Percentiles rank a stretch among this genome's conserved stretches.
These are phyloP conservation scores for Pteronotus mesoamericanus DNA, from an alignment of 2,797 vertebrate species.

Conservation along the genomic window DNA sequence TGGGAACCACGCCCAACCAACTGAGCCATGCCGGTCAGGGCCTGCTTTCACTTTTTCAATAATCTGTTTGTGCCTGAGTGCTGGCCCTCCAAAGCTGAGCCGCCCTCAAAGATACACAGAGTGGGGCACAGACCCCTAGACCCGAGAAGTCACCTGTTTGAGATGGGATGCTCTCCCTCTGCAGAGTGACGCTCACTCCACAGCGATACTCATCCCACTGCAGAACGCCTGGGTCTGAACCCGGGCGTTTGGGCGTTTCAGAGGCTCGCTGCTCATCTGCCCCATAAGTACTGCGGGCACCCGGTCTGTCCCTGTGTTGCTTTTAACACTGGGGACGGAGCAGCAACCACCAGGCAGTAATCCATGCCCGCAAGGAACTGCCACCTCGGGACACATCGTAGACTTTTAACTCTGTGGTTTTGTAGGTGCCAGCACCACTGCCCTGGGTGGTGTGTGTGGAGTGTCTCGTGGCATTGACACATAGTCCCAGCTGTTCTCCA, in stretches of 20 bases:
- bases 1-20: too few relatives aligned
- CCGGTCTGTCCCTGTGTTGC: too few relatives aligned
- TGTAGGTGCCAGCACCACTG: neutral
- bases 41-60: neutral
- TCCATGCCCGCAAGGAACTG: neutral
- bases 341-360: too few relatives aligned
- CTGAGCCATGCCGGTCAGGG: too few relatives aligned
- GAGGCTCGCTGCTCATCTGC: neutral
- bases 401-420: neutral
- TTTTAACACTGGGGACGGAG: too few relatives aligned
- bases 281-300: neutral
- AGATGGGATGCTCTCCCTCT: neutral
- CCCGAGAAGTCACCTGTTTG: neutral
- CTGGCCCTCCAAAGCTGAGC: neutral
- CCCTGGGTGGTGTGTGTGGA: neutral
- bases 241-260: accelerated
- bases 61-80: neutral
- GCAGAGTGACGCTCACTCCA: too few relatives aligned
- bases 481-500: accelerated
- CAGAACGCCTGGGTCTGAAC: neutral
- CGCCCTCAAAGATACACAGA: neutral
- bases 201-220: accelerated
- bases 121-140: too few relatives aligned
- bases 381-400: accelerated
- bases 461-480: neutral